Conservation (phyloP, 2,888 invertebrate species). For the Leptopilina syphax region DNA sequence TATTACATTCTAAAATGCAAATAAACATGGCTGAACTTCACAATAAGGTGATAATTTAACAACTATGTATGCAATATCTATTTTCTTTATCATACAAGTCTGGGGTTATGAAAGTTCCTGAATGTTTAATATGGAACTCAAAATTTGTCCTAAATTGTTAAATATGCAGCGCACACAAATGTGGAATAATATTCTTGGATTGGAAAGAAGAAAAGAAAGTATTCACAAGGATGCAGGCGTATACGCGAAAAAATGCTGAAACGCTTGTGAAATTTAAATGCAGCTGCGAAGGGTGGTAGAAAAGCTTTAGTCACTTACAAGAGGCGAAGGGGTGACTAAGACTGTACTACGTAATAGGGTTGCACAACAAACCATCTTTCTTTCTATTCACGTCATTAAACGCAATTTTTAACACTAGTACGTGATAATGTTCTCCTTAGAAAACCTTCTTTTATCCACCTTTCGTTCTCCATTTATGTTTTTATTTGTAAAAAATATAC, state of each 20-base stretch:
- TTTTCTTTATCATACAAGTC: too few relatives aligned
- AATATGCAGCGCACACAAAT: not conserved
- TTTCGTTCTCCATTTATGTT: too few relatives aligned
- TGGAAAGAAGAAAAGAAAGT: not conserved
- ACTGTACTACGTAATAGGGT: not conserved
- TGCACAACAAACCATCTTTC: not conserved
- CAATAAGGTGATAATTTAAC: too few relatives aligned
- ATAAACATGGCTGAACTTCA: too few relatives aligned
- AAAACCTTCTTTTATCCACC: too few relatives aligned
- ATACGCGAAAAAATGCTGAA: not conserved
- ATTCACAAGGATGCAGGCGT: not conserved
- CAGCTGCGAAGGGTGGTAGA: not conserved
- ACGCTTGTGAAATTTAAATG: not conserved
- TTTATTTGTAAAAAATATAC: too few relatives aligned
- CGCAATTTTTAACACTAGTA: not conserved
- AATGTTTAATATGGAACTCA: not conserved
- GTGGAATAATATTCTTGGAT: conserved; percentile 21
- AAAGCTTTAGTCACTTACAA: not conserved
- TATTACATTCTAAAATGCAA: too few relatives aligned
- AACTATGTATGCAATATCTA: too few relatives aligned
- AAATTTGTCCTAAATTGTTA: conserved; percentile 6
- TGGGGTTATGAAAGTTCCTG: too few relatives aligned
- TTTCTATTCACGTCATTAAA: not conserved
- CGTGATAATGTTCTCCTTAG: not conserved
- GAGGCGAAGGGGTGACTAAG: conserved; percentile 14